Evolutionary conservation across 2,888 invertebrate genomes (phyloP).

Genomic region (Sphecodes monilicornis): DNA sequence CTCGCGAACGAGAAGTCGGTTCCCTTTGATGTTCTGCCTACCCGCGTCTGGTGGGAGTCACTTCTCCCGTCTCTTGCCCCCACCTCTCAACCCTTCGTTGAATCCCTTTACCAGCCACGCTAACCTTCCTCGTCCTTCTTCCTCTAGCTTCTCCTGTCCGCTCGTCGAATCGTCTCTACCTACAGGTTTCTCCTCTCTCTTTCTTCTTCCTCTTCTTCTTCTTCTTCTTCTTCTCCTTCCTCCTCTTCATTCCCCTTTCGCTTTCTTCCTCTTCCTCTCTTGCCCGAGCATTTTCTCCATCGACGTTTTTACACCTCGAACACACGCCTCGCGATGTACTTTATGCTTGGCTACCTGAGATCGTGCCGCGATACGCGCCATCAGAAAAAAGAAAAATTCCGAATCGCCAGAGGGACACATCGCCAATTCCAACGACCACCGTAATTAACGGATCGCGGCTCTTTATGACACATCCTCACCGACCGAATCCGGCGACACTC

Average conservation of each 20-base stretch:
- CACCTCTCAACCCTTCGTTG: constrained; percentile 63
- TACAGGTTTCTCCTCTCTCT: not conserved
- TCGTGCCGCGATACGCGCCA: constrained; percentile 31
- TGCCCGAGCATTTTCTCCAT: constrained; percentile 45
- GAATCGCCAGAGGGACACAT: not conserved
- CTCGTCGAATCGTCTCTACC: not conserved
- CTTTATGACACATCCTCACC: not conserved
- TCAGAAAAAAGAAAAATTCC: constrained; percentile 27
- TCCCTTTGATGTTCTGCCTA: constrained; percentile 83
- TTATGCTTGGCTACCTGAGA: constrained; percentile 51
- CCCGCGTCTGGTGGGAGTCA: constrained; percentile 78
- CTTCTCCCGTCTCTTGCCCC: constrained; percentile 68
- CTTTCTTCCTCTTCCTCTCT: not conserved
- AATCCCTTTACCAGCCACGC: constrained; percentile 65
- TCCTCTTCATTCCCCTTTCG: not conserved
- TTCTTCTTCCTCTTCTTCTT: not conserved
- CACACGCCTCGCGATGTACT: constrained; percentile 50
- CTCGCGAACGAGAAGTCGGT: constrained; percentile 84
- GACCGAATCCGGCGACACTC: not conserved
- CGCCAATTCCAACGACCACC: not conserved
- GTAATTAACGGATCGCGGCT: constrained; percentile 23
- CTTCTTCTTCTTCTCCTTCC: not conserved
- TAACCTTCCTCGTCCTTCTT: constrained; percentile 54
- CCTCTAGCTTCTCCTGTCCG: constrained; percentile 1
- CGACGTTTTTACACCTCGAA: constrained; percentile 55